Conservation (phyloP, 2,888 invertebrate genomes). For the Coelinius sp. region DNA sequence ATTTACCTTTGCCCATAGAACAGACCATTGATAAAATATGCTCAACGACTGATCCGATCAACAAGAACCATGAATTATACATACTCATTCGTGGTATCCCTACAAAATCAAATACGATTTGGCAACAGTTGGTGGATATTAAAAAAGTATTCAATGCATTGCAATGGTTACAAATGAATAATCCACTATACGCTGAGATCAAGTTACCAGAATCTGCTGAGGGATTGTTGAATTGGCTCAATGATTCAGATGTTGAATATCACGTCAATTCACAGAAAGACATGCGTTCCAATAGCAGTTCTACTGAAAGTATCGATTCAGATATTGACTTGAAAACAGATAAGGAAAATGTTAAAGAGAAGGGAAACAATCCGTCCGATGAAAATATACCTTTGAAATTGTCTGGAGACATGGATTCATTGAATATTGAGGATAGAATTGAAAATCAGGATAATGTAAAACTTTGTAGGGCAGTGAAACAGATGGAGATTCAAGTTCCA, state of each 20-base stretch:
- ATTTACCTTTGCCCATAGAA: constrained; percentile 57
- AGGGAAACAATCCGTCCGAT: background rate
- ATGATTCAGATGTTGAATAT: background rate
- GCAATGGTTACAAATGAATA: constrained; percentile 54
- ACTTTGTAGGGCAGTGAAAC: background rate
- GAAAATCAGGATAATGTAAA: background rate
- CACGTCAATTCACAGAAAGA: background rate
- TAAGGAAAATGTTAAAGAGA: background rate
- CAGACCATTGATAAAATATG: constrained; percentile 57
- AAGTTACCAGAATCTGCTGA: constrained; percentile 43
- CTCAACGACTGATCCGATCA: constrained; percentile 50
- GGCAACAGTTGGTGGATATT: constrained; percentile 55
- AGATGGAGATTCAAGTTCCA: background rate
- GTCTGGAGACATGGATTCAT: background rate
- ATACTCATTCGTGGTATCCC: constrained; percentile 57
- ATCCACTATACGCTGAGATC: constrained; percentile 54
- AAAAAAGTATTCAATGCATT: constrained; percentile 55
- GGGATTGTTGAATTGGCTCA: background rate
- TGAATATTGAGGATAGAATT: background rate
- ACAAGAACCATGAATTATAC: constrained; percentile 54
- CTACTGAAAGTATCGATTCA: background rate
- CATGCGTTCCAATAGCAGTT: too few relatives aligned
- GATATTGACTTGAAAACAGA: background rate
- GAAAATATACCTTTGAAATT: background rate
- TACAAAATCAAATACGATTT: constrained; percentile 52